phyloP scores from a whole-genome alignment of 2,797 vertebrate species.

The Tragopan temminckii region DNA sequence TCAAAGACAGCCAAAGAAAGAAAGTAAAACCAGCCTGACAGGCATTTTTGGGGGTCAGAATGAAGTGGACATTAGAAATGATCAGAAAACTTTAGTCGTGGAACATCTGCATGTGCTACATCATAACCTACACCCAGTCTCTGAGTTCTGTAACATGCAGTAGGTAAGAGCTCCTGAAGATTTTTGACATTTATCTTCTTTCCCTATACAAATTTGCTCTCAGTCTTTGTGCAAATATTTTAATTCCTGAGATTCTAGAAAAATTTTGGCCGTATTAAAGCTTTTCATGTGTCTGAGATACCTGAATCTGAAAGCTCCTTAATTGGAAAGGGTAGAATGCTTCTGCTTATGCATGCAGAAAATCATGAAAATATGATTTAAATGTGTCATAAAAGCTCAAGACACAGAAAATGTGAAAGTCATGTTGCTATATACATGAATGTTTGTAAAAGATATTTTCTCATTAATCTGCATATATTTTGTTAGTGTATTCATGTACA shows the following conservation, averaged over 20 bases:
- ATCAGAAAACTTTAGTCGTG: neutral
- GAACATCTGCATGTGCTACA: neutral
- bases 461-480: neutral
- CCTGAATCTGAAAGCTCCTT: neutral
- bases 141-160: neutral
- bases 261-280: neutral
- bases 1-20: neutral
- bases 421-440: neutral
- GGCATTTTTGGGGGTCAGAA: neutral
- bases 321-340: neutral
- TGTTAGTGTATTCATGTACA: accelerated
- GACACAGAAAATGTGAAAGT: neutral
- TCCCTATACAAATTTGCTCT: neutral
- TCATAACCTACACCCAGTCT: neutral
- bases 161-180: neutral
- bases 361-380: neutral
- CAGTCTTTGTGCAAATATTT: neutral
- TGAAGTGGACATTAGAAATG: neutral
- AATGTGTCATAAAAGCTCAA: neutral
- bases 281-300: neutral
- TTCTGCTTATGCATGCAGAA: neutral
- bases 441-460: neutral
- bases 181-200: neutral
- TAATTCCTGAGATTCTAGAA: neutral
- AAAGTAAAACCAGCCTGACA: neutral